These are phyloP conservation scores for Zoanthus gigantus DNA, from an alignment of 92 coral and sea anemone species.

Conservation along the genomic window DNA sequence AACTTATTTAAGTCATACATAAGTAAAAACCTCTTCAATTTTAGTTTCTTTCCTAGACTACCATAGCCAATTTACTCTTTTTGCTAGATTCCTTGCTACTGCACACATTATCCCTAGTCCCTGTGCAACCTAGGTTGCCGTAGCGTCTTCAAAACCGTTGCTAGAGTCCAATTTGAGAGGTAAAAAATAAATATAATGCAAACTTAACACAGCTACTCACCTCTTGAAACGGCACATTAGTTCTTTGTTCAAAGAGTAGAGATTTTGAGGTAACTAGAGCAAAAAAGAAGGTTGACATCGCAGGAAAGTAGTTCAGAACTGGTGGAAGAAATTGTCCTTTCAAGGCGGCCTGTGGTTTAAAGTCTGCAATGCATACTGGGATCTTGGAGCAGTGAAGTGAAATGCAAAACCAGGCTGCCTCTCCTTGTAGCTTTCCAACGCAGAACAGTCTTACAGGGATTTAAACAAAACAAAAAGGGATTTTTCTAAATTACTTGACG, in stretches of 20 bases:
- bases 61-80: too few species aligned
- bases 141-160: background rate
- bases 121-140: too few species aligned
- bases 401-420: conserved; percentile 71
- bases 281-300: conserved; percentile 60
- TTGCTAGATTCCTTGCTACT: too few species aligned
- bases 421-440: conserved; percentile 63
- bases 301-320: conserved; percentile 52
- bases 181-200: background rate
- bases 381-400: conserved; percentile 84
- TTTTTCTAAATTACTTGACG: background rate
- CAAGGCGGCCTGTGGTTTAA: conserved; percentile 57
- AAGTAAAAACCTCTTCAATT: too few species aligned
- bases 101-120: too few species aligned
- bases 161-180: background rate
- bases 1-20: too few species aligned
- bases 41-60: too few species aligned
- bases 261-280: conserved; percentile 64
- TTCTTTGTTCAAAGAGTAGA: conserved; percentile 52
- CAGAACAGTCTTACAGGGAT: conserved; percentile 48
- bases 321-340: conserved; percentile 66
- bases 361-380: conserved; percentile 56
- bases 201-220: conserved; percentile 7
- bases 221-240: conserved; percentile 49
- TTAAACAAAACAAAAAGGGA: background rate